Evolutionary conservation across 2,113 vertebrate species (phyloP).

Genomic region (Scatophagus argus): DNA sequence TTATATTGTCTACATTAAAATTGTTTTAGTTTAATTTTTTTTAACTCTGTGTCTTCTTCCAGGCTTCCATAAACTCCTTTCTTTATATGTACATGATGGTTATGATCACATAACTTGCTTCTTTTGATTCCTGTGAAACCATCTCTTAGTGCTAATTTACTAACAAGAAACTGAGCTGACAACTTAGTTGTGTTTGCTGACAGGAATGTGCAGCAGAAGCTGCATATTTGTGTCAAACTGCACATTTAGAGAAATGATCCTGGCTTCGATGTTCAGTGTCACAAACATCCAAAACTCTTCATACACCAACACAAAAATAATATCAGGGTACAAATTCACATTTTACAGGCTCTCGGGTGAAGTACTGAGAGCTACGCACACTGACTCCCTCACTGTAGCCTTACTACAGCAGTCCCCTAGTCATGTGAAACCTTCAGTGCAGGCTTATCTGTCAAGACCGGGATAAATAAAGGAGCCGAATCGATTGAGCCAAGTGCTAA

Average conservation of each 20-base stretch:
- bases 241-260: not conserved
- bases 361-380: conserved; percentile 16
- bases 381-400: conserved; percentile 9
- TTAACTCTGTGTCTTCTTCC: conserved; percentile 56
- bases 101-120: not conserved
- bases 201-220: not conserved
- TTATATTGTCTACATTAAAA: conserved; percentile 71
- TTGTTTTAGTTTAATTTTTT: too few relatives aligned
- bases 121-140: not conserved
- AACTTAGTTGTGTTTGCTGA: not conserved
- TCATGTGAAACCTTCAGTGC: conserved; percentile 23
- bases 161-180: not conserved
- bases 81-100: not conserved
- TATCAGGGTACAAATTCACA: not conserved
- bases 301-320: not conserved
- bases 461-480: conserved; percentile 36
- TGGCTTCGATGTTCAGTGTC: not conserved
- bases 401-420: too few relatives aligned
- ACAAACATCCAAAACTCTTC: not conserved
- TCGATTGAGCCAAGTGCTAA: conserved; percentile 19
- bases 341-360: not conserved
- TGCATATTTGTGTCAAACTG: not conserved
- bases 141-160: not conserved
- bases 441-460: conserved; percentile 25
- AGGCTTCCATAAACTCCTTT: not conserved